These are phyloP conservation scores for Psettodes erumei DNA, from an alignment of 2,113 vertebrate genomes.

Conservation along the genomic window DNA sequence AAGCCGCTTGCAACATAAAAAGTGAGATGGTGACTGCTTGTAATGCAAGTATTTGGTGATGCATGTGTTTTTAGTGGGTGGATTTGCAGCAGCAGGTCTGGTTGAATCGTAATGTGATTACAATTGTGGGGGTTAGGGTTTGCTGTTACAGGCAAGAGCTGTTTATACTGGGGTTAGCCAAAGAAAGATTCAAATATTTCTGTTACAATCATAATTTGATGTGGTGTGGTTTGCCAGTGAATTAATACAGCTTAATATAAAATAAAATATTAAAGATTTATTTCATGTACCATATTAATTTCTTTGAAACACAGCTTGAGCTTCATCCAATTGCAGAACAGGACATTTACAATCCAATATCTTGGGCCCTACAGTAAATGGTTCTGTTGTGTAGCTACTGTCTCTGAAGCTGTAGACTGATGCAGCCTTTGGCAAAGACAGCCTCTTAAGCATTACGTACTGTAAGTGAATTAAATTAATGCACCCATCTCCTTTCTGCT, in stretches of 20 bases:
- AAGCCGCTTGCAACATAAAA: slow-evolving; percentile 1
- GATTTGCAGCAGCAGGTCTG: not conserved
- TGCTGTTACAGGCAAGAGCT: not conserved
- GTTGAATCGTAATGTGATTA: not conserved
- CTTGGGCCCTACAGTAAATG: slow-evolving; percentile 10
- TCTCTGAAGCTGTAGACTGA: slow-evolving; percentile 51
- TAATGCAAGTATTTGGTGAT: not conserved
- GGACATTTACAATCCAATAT: slow-evolving; percentile 33
- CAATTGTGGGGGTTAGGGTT: not conserved
- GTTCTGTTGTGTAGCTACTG: slow-evolving; percentile 25
- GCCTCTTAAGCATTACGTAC: slow-evolving; percentile 57
- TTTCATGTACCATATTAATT: slow-evolving; percentile 12
- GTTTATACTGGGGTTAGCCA: not conserved
- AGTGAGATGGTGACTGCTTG: not conserved
- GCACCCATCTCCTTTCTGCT: slow-evolving; percentile 70
- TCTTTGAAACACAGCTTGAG: slow-evolving; percentile 33
- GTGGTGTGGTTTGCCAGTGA: not conserved
- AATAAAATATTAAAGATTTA: slow-evolving; percentile 25
- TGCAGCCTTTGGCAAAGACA: slow-evolving; percentile 65
- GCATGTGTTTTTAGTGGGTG: not conserved
- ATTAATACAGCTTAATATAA: not conserved
- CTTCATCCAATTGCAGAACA: slow-evolving; percentile 30
- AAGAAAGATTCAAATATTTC: not conserved
- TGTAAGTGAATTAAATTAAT: slow-evolving; percentile 80
- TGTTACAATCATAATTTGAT: slow-evolving; percentile 11